Evolutionary conservation across 2,113 vertebrate species (phyloP).

Genomic region (Mesembrinibis cayennensis): DNA sequence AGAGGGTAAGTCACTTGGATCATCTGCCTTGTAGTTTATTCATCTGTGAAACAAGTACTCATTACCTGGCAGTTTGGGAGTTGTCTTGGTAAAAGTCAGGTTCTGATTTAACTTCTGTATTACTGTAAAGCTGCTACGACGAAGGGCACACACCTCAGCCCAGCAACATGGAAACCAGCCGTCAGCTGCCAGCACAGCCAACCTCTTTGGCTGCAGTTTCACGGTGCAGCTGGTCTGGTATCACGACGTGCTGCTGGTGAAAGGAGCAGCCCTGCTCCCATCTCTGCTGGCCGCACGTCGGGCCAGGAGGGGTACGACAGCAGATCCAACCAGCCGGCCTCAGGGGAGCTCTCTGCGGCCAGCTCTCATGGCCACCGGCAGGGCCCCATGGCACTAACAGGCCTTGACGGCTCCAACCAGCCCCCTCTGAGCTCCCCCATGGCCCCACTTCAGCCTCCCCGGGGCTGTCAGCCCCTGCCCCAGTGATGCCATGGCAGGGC

Average conservation of each 20-base stretch:
- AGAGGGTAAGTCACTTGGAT: not conserved
- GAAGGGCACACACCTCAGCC: rapidly evolving
- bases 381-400: not conserved
- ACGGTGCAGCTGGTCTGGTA: rapidly evolving
- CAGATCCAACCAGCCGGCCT: rapidly evolving
- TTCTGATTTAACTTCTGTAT: not conserved
- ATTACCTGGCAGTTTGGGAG: not conserved
- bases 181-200: rapidly evolving
- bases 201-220: rapidly evolving
- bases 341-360: not conserved
- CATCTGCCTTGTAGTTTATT: not conserved
- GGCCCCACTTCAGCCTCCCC: no score
- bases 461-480: not conserved
- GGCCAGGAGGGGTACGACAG: rapidly evolving
- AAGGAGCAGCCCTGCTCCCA: not conserved
- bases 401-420: not conserved
- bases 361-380: no score
- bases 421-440: no score
- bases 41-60: not conserved
- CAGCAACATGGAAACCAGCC: not conserved
- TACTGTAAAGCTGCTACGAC: not conserved
- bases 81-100: not conserved
- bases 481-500: not conserved
- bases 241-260: rapidly evolving
- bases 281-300: rapidly evolving